These are phyloP conservation scores for Bubo blakistoni DNA, from an alignment of 2,113 vertebrate genomes.

Conservation along the genomic window DNA sequence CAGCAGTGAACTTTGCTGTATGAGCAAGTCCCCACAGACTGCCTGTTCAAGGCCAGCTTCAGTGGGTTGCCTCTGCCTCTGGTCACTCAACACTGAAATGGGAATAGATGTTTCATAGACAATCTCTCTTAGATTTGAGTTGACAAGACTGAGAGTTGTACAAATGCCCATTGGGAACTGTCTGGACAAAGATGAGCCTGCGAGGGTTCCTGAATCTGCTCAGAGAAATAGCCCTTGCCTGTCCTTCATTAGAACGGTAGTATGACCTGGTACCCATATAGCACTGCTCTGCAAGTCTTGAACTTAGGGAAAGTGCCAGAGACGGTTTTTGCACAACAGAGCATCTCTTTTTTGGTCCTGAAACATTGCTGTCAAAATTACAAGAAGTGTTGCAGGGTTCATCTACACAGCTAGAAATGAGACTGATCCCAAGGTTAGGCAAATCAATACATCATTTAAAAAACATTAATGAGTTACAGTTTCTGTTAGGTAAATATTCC, in stretches of 20 bases:
- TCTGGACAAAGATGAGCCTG: neutral
- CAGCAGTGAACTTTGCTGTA: neutral
- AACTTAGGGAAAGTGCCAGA: neutral
- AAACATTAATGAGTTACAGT: neutral
- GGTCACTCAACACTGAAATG: neutral
- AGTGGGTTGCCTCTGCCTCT: neutral
- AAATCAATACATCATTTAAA: neutral
- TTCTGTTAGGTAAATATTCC: neutral
- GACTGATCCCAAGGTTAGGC: neutral
- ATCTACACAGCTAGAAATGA: neutral
- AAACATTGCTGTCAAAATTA: neutral
- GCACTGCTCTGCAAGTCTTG: neutral
- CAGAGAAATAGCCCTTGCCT: neutral
- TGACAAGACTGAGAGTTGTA: neutral
- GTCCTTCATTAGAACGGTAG: neutral
- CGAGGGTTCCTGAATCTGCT: neutral
- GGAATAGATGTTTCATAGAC: neutral
- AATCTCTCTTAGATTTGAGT: neutral
- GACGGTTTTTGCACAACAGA: neutral
- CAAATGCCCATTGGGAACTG: fast-evolving
- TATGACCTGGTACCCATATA: neutral
- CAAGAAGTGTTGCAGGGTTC: neutral
- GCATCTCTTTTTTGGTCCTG: neutral
- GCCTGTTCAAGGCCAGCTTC: neutral
- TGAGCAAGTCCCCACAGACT: neutral